Evolutionary conservation across 2,113 vertebrate species (phyloP).

Genomic region (Anas platyrhynchos): DNA sequence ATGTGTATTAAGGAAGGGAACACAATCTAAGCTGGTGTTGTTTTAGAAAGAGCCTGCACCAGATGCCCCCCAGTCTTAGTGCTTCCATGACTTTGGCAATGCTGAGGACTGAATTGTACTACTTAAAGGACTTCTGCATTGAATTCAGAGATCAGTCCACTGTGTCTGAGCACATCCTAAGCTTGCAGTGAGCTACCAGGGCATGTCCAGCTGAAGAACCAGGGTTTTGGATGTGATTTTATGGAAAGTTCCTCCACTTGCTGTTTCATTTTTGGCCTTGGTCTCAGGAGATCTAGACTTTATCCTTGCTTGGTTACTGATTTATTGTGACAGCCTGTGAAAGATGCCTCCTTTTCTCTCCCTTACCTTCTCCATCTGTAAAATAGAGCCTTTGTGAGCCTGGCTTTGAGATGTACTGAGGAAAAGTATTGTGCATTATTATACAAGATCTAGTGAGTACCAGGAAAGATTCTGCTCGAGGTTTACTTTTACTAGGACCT

Average conservation of each 20-base stretch:
- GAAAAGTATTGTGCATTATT: not conserved
- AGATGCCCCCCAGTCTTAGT: not conserved
- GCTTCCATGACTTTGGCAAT: not conserved
- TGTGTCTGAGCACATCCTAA: not conserved
- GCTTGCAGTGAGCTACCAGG: not conserved
- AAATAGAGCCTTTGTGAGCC: not conserved
- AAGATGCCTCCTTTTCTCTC: not conserved
- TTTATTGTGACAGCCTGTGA: accelerated
- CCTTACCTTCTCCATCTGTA: not conserved
- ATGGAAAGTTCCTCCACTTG: not conserved
- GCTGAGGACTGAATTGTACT: not conserved
- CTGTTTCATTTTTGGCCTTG: not conserved
- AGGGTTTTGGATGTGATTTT: not conserved
- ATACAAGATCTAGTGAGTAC: not conserved
- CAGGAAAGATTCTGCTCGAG: not conserved
- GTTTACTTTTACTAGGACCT: not conserved
- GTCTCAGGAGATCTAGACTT: not conserved
- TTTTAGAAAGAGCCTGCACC: not conserved
- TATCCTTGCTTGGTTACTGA: not conserved
- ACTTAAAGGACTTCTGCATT: not conserved
- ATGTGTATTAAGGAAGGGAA: not conserved
- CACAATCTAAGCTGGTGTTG: not conserved
- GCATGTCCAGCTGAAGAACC: not conserved
- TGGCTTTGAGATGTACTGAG: not conserved
- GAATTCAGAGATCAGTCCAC: not conserved